Base-by-base conservation (phyloP, 2,888 invertebrate genomes). In the Amiota minor region DNA sequence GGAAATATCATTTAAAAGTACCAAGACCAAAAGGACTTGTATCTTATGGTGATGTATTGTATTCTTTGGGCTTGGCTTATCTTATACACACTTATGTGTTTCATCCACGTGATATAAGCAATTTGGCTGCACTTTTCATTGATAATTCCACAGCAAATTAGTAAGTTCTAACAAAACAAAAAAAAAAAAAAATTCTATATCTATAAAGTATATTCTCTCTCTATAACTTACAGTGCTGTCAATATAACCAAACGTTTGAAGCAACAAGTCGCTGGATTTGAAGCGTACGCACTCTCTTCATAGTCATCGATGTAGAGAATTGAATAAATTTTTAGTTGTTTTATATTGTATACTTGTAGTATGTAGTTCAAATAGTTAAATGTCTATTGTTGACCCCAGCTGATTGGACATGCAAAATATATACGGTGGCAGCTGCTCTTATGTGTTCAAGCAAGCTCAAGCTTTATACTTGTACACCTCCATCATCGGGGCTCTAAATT, bases 31-130 rank as follows among this genome's bases (percentile, higher is more conserved):
- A 61, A 59, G 12, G 68, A n/a, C 73, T 70, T 1, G 78, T 62
- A 49, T 77, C 77, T 12, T 77, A 65, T 12, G 76, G 71, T 46
- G 78, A 76, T 62, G 9, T 77, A n/a, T 9, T 71, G 1, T 81
- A 59, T 45, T 76, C 74, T 10, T 8, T 78, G 3, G 70, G 71
- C 3, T 50, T 80, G 68, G 80, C 76, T 3, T 79, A 80, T 61
- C 50, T 84, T 0, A 80, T 80, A 35, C 78, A 83, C 55, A 77
- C 68, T 12, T 83, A 79, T 45, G 68, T 77, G 0, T 59, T 83
- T 12, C 49, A 71, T 2, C 71, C 73, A 0, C 46, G 72, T 0
- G 49, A 69, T 2, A 64, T 84, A 1, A 82, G 76, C 53, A 67
- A 46, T 1, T 16, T 84, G 20, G 71, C 75, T 6, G 75, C 64